Percentiles rank a stretch among this genome's conserved stretches.
Evolutionary conservation across 1,140 invertebrate genomes (phyloP).

Genomic region (Nephotettix cincticeps): DNA sequence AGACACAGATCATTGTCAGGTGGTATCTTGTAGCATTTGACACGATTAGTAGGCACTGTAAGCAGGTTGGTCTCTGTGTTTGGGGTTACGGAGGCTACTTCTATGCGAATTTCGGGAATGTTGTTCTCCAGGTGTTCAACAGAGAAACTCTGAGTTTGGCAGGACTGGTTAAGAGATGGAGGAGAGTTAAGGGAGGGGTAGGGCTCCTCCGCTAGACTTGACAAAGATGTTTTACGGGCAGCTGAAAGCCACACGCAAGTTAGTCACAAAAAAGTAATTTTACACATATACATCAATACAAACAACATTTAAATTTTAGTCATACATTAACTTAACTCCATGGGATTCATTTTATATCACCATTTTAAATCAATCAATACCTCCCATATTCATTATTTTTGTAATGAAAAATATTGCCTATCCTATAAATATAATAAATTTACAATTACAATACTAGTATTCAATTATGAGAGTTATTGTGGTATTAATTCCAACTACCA

Average conservation of each 20-base stretch:
- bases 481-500: no score
- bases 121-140: slow-evolving; percentile 20
- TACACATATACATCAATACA: no score
- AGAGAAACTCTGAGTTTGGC: background rate
- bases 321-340: no score
- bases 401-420: no score
- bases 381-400: no score
- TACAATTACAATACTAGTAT: no score
- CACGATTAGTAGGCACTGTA: slow-evolving; percentile 28
- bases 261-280: background rate
- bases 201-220: slow-evolving; percentile 7
- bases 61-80: slow-evolving; percentile 27
- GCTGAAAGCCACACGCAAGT: slow-evolving; percentile 12
- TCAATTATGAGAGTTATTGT: no score
- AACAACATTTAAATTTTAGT: no score
- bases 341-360: no score
- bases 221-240: background rate
- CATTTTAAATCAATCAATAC: no score
- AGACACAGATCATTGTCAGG: slow-evolving; percentile 36
- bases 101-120: slow-evolving; percentile 27
- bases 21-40: slow-evolving; percentile 38
- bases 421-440: no score
- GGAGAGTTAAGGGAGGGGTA: background rate
- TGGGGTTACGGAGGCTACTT: slow-evolving; percentile 22
- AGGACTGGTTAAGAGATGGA: slow-evolving; percentile 8